phyloP scores from a whole-genome alignment of 2,888 invertebrate species.

The Oligia latruncula region DNA sequence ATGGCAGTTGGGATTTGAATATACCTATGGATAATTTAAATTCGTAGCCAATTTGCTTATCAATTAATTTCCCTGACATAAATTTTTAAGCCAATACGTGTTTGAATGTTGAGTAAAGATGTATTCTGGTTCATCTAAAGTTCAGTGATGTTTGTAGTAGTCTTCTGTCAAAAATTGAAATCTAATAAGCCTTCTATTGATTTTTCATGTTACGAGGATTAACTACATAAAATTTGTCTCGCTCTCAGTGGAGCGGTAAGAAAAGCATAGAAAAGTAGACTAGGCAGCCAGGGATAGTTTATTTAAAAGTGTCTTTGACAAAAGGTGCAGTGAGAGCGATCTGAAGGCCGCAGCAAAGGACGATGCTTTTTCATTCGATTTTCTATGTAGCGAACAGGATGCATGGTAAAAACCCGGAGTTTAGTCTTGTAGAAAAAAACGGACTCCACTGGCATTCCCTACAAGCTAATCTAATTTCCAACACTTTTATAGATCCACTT shows the following conservation, averaged over 20 bases:
- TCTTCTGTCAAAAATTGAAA: neutral
- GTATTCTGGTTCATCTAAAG: neutral
- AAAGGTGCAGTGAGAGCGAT: constrained; percentile 7
- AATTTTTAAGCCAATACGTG: neutral
- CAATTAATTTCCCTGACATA: neutral
- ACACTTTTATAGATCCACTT: neutral
- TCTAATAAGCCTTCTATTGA: neutral
- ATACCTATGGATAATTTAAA: neutral
- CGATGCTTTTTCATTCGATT: constrained; percentile 17
- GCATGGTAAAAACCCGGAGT: neutral
- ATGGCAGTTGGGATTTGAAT: too few species aligned
- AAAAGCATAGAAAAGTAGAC: neutral
- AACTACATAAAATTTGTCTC: neutral
- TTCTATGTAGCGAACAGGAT: constrained; percentile 12
- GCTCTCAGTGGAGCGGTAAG: neutral
- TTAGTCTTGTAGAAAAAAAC: constrained; percentile 1
- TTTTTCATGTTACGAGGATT: neutral
- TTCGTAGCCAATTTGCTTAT: neutral
- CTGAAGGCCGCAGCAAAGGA: constrained; percentile 10
- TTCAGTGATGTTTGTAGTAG: too few species aligned
- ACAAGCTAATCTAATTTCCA: constrained; percentile 8
- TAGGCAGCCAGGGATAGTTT: constrained; percentile 1
- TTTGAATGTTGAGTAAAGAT: neutral
- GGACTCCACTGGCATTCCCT: constrained; percentile 6
- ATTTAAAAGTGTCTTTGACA: constrained; percentile 36